These are phyloP conservation scores for Turnix velox DNA, from an alignment of 2,113 vertebrate genomes.

Conservation along the genomic window DNA sequence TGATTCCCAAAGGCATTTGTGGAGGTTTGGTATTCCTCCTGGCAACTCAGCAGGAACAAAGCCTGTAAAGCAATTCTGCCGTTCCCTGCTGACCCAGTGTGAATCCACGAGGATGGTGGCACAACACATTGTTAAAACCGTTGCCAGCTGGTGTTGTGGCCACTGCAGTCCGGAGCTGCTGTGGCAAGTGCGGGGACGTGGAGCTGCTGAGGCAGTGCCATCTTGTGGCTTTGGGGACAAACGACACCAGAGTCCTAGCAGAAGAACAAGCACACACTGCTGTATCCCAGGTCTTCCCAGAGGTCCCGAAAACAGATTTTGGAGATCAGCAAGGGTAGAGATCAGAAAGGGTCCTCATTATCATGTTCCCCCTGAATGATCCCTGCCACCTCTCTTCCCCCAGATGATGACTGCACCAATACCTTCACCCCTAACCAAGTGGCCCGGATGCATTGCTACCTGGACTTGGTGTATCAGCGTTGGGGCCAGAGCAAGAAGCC, in stretches of 20 bases:
- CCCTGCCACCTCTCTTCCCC: background rate
- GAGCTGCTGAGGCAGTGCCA: constrained; percentile 68
- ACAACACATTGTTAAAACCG: background rate
- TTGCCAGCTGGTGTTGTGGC: background rate
- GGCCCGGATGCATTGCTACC: constrained; percentile 96
- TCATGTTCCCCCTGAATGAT: rapidly evolving
- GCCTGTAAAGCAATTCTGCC: background rate
- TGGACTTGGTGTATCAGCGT: constrained; percentile 91
- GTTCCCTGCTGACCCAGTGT: rapidly evolving
- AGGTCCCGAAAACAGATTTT: rapidly evolving
- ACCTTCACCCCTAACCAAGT: constrained; percentile 96
- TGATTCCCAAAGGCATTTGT: background rate
- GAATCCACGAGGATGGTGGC: background rate
- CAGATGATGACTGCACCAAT: constrained; percentile 96
- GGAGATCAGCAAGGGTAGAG: background rate
- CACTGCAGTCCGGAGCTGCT: background rate
- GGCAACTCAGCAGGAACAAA: background rate
- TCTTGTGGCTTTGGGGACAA: constrained; percentile 61
- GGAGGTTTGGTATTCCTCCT: background rate
- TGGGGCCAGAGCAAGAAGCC: constrained; percentile 83
- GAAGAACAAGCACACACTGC: rapidly evolving
- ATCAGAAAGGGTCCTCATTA: rapidly evolving
- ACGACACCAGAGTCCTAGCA: background rate
- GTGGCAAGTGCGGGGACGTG: background rate
- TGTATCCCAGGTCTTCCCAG: background rate